These are phyloP conservation scores for Ceratoteleas bidentatus DNA, from an alignment of 1,140 invertebrate genomes.

Conservation along the genomic window DNA sequence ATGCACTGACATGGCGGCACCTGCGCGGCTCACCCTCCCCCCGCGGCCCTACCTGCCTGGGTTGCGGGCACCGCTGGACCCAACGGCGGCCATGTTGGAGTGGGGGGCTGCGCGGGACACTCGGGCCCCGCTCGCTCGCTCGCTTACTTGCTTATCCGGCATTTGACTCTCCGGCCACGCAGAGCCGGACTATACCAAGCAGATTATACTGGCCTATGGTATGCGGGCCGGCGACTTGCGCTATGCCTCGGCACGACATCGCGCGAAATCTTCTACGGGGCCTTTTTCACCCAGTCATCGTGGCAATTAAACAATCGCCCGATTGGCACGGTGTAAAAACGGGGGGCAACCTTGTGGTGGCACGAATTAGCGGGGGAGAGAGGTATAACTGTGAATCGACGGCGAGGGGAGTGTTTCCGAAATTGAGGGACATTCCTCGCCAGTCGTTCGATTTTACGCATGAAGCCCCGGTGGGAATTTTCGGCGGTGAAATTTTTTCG, in stretches of 20 bases:
- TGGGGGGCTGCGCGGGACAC: constrained; percentile 70
- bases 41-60: constrained; percentile 68
- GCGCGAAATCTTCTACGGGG: constrained; percentile 28
- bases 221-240: constrained; percentile 72
- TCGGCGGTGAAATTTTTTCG: too few relatives aligned
- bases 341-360: too few relatives aligned
- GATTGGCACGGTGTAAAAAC: too few relatives aligned
- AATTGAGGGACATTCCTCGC: too few relatives aligned
- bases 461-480: too few relatives aligned
- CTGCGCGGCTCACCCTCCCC: constrained; percentile 77
- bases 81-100: constrained; percentile 79
- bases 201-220: constrained; percentile 59
- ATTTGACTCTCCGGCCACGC: constrained; percentile 61
- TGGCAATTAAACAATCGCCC: too few relatives aligned
- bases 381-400: too few relatives aligned
- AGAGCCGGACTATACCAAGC: constrained; percentile 58
- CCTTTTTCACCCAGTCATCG: background rate
- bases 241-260: constrained; percentile 64
- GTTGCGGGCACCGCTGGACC: constrained; percentile 73
- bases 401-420: too few relatives aligned
- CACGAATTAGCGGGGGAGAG: too few relatives aligned
- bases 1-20: constrained; percentile 82
- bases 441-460: too few relatives aligned
- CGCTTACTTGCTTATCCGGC: constrained; percentile 50
- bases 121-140: constrained; percentile 27